Evolutionary conservation across 2,113 vertebrate genomes (phyloP), one percentile per base, ranked within the genome.

Genomic region (Amazona guildingii): DNA sequence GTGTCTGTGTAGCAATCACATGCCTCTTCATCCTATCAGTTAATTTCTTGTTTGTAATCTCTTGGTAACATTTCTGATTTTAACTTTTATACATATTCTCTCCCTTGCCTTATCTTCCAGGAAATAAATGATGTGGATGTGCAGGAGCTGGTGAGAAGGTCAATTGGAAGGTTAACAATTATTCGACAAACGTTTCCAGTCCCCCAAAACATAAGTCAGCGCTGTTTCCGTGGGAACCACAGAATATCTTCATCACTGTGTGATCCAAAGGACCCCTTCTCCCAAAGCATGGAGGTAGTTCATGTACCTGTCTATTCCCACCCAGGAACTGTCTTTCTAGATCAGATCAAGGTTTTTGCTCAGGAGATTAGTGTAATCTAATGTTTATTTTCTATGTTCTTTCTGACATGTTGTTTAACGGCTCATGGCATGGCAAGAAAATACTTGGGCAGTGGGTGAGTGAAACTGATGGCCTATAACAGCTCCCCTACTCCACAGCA

Each of bases 61-160:
- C 49, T 17, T 78, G 28, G 68, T 96, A 57, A 59, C 54, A 2
- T 85, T 91, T 86, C 52, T 77, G 13, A 29, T 94, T 95, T 74
- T 90, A 88, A 70, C 48, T 85, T 70, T 37, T 67, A 29, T 84
- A 43, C 11, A 1, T 85, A 12, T 96, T 78, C 39, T 79, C 23
- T 94, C 66, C 48, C 23, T 93, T 97, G 70, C 85, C 63, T 96
- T 95, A 29, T 94, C 70, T 97, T 97, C 41, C 92, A 99, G 99
- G 99, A 99, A 96, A 99, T 99, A 97, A 98, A 98, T 9, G 99
- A 99, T 92, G 97, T 98, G 82, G 99, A 99, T 62, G 97, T 99
- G 69, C 99, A 99, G 97, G 99, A 99, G 91, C 97, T 99, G 82
- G 99, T 99, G 87, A 98, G 99, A 98, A 99, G 99, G 97, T 99